These are phyloP conservation scores for Aplochiton taeniatus DNA, from an alignment of 2,797 vertebrate genomes.

Conservation along the genomic window DNA sequence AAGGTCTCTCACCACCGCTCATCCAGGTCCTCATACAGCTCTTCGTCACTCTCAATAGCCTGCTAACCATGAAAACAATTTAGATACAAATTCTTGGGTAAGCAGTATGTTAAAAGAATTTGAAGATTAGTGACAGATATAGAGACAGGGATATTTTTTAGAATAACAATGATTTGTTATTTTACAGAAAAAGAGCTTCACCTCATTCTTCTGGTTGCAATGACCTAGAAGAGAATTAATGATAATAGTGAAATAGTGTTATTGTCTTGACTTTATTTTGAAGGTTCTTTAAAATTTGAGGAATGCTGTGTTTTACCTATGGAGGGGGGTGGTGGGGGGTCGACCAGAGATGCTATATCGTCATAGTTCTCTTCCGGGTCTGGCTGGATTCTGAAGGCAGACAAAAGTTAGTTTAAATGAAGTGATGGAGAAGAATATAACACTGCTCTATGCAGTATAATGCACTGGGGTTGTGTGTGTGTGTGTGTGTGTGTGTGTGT, in stretches of 20 bases:
- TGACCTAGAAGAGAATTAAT: slow-evolving; percentile 57
- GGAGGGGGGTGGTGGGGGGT: slow-evolving; percentile 56
- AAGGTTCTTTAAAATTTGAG: no score
- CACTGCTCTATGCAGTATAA: no score
- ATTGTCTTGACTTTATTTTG: background rate
- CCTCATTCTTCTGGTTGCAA: slow-evolving; percentile 66
- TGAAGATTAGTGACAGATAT: background rate
- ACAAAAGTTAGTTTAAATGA: slow-evolving; percentile 22
- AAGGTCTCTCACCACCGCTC: slow-evolving; percentile 75
- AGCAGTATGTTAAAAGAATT: background rate
- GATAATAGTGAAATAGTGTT: background rate
- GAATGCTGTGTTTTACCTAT: slow-evolving; percentile 45
- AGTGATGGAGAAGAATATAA: background rate
- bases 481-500: slow-evolving; percentile 8
- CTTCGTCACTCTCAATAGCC: slow-evolving; percentile 77
- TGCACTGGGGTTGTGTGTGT: background rate
- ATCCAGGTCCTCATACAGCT: slow-evolving; percentile 89
- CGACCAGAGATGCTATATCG: slow-evolving; percentile 60
- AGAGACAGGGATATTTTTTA: no score
- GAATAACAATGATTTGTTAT: no score
- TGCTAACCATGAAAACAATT: background rate
- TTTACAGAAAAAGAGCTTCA: slow-evolving; percentile 39
- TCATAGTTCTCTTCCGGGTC: slow-evolving; percentile 72
- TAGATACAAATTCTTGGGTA: background rate
- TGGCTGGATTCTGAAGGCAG: slow-evolving; percentile 51